Conservation (phyloP, 2,888 invertebrate species). For the Schizaphis graminum region DNA sequence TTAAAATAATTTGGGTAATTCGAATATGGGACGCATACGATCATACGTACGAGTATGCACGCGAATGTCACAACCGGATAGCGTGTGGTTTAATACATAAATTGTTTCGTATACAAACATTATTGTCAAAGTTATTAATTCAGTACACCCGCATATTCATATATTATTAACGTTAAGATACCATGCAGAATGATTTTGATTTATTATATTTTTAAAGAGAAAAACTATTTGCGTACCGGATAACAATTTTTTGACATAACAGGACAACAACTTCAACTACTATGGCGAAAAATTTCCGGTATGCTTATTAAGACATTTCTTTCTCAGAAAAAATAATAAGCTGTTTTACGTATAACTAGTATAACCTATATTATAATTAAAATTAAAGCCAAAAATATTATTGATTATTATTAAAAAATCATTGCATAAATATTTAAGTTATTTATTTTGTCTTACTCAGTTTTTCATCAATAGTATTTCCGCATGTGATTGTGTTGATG, state of each 20-base stretch:
- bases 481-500: no score
- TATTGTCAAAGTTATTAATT: neutral
- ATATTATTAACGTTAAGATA: neutral
- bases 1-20: neutral
- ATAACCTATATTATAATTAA: no score
- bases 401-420: no score
- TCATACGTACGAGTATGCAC: no score
- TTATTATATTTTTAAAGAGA: neutral
- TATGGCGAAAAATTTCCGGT: neutral
- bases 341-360: no score
- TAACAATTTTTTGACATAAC: neutral
- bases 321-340: neutral
- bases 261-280: neutral
- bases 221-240: neutral
- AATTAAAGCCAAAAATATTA: no score
- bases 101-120: neutral
- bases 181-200: neutral
- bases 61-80: neutral
- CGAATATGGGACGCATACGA: neutral
- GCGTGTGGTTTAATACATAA: neutral
- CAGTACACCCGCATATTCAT: neutral
- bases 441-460: no score
- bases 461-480: no score
- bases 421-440: no score
- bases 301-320: neutral